Base-by-base conservation (phyloP, 1,140 invertebrate genomes). In the Drosophila micromelanica region DNA sequence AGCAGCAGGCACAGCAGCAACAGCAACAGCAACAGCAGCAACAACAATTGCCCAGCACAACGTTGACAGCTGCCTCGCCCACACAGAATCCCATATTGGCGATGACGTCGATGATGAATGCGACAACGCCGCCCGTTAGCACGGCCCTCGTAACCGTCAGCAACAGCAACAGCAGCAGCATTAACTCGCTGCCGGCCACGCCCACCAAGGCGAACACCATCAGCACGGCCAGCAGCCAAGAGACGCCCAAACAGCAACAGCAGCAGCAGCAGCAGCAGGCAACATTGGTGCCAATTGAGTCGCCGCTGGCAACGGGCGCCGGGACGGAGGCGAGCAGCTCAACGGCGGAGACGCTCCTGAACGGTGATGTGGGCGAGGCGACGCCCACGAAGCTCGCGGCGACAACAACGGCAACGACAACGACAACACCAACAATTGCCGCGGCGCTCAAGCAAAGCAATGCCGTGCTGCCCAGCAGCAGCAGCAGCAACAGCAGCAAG, bases 251-350 rank as follows among this genome's bases (percentile, higher is more conserved):
- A 43, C 49, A 15, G n/a, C 51, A 57, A n/a, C 68, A 27, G 6
- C 48, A 51, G 2, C 65, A 64, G 1, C 64, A 42, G 38, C 67
- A 45, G 30, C 57, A 92, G 90, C 82, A 78, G 84, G 38, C 90
- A 78, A 38, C 91, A 90, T 61, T 91, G 91, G 92, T 79, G 92
- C 93, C 76, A 69, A 93, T 73, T 85, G 93, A 68, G 6, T 72
- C 84, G 17, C 71, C 79, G 3, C 20, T 76, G 48, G 52, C 11
- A 56, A 30, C 13, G 80, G 7, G 30, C 30, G 30, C 5, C 30
- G 80, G 49, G n/a, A 56, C 32, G n/a, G 84, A 89, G 43, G 71
- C 82, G 6, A 81, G 70, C 43, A 87, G 80, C 32, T 85, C 81
- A 1, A 61, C 57, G 5, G 13, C 52, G 2, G 74, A 77, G 11